phyloP scores from a whole-genome alignment of 2,797 vertebrate species.

The Pachyuromys duprasi region DNA sequence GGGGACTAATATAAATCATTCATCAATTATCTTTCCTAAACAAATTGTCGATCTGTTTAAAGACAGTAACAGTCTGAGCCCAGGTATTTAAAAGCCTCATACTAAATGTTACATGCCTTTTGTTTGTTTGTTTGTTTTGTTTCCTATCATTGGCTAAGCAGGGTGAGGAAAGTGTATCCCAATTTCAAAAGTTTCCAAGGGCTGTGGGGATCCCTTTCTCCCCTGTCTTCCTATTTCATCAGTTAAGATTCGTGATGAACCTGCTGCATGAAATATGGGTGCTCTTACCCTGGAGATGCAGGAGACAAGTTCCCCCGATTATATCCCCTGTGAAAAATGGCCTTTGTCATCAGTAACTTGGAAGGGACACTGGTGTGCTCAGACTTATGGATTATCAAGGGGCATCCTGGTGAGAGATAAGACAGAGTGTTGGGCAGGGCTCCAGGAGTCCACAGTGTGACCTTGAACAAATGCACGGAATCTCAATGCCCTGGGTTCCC shows the following conservation, averaged over 20 bases:
- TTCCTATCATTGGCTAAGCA: background rate
- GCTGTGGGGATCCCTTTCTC: background rate
- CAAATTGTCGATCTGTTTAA: conserved; percentile 75
- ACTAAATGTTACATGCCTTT: conserved; percentile 11
- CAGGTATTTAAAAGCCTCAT: conserved; percentile 67
- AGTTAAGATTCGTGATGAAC: conserved; percentile 68
- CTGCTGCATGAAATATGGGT: conserved; percentile 70
- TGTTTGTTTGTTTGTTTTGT: background rate
- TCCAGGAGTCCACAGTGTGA: background rate
- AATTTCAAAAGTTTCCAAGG: conserved; percentile 40
- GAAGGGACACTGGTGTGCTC: conserved; percentile 42
- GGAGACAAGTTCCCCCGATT: conserved; percentile 73
- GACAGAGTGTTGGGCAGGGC: background rate
- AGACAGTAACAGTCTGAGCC: conserved; percentile 67
- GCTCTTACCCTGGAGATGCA: conserved; percentile 52
- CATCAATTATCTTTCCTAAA: conserved; percentile 81
- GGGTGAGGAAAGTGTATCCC: background rate
- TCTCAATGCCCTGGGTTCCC: conserved; percentile 23
- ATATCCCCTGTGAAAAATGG: conserved; percentile 78
- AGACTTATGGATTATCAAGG: conserved; percentile 61
- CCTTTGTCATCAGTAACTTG: conserved; percentile 66
- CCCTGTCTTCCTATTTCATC: conserved; percentile 8
- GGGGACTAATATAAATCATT: conserved; percentile 82
- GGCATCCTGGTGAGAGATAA: background rate
- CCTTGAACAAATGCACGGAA: conserved; percentile 28